A percentile compares a stretch with the other conserved stretches of the same genome.
Conservation (phyloP, 2,797 vertebrate species). For the Glyptemys insculpta region DNA sequence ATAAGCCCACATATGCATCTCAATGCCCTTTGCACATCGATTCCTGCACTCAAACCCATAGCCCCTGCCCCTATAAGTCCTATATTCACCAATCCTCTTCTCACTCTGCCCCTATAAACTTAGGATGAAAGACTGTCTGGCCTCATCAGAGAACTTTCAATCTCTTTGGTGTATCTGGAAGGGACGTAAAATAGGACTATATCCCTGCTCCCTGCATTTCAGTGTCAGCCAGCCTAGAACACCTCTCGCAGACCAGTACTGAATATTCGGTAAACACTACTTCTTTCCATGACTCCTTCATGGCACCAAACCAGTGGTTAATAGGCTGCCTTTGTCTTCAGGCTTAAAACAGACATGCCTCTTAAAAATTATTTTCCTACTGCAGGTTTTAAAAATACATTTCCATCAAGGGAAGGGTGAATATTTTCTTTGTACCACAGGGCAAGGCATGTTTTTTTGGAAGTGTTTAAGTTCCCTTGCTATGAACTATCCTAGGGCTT, state of each 20-base stretch:
- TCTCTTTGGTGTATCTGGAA: background rate
- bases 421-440: background rate
- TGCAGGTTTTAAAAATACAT: slow-evolving; percentile 15
- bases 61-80: slow-evolving; percentile 55
- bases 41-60: slow-evolving; percentile 29
- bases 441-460: background rate
- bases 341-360: background rate
- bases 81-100: slow-evolving; percentile 48
- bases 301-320: slow-evolving; percentile 1
- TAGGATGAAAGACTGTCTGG: slow-evolving; percentile 7
- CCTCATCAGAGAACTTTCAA: slow-evolving; percentile 9
- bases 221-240: background rate
- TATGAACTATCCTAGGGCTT: background rate
- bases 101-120: slow-evolving; percentile 23
- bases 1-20: background rate
- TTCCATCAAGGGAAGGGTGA: background rate
- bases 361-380: background rate
- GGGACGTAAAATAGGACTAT: background rate
- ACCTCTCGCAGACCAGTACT: background rate
- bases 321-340: background rate
- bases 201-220: background rate
- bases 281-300: background rate
- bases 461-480: background rate
- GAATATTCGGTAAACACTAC: background rate
- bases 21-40: slow-evolving; percentile 38